Evolutionary conservation across 2,888 invertebrate species (phyloP), one percentile per base, ranked within the genome.

Genomic region (Napeogenes sylphis): DNA sequence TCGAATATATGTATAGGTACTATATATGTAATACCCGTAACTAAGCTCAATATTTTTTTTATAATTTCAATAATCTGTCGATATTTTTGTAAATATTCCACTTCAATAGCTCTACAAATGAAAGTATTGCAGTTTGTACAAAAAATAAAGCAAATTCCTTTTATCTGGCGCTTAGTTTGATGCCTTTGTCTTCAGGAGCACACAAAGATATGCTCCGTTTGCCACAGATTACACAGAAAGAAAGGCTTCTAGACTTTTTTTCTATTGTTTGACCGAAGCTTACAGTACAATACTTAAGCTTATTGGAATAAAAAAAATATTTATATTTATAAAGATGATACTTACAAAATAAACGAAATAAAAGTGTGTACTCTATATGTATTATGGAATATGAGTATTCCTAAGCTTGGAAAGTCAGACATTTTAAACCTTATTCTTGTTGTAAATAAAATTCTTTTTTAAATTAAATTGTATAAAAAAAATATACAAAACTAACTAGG

Each of bases 131-230:
- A 45, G 35, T 51, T 54, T 42, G 35, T 42, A 45, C 51, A 61
- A 63, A 66, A 68, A 65, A 67, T 58, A 58, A 58, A 63, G 65
- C 63, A 62, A 70, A 68, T 65, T 56, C 67, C 58, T 62, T 68
- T 70, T 64, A 64, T 64, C 70, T 69, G 75, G 73, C 79, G 74
- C 76, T 75, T 72, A 74, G 74, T 75, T 75, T 78, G 73, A 73
- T 74, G 74, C 74, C 74, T 76, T 80, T 73, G 73, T 74, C 67
- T 72, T 64, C 68, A 33, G 54, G 33, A 62, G 45, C 56, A 61
- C 56, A 66, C 63, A 68, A 67, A 67, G 63, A 62, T 56, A 55
- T 65, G 62, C 65, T 58, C 63, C 62, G 63, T 62, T 67, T 70
- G 65, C 66, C 65, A 65, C 65, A 64, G 57, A 63, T 58, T 65